Conservation (phyloP, 2,797 vertebrate genomes). For the Rhabdomys pumilio region DNA sequence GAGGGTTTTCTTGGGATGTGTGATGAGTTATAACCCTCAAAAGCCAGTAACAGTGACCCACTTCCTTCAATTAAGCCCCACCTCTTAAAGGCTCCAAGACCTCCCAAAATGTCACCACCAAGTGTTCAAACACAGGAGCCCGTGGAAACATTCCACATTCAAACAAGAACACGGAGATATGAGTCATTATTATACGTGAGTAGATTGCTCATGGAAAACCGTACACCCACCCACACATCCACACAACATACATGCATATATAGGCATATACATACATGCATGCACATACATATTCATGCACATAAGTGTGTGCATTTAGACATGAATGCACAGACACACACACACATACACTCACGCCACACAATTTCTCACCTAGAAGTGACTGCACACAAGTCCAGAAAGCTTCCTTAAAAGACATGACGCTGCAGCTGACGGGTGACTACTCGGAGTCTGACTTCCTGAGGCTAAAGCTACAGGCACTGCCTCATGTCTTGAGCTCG, state of each 20-base stretch:
- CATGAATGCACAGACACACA: too few relatives aligned
- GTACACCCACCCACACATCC: background rate
- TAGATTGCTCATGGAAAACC: background rate
- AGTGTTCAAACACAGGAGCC: background rate
- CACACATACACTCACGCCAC: too few relatives aligned
- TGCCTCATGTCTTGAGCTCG: accelerated
- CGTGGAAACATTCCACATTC: background rate
- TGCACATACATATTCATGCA: background rate
- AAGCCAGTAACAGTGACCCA: background rate
- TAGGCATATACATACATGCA: background rate
- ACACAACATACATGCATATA: background rate
- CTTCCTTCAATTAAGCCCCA: background rate
- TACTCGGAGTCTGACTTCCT: background rate
- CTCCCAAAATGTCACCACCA: background rate
- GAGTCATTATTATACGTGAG: background rate
- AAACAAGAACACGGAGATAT: background rate
- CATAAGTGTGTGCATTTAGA: too few relatives aligned
- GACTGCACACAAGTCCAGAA: background rate
- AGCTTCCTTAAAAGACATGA: accelerated
- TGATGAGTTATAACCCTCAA: too few relatives aligned
- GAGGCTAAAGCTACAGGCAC: background rate
- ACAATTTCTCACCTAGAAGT: background rate
- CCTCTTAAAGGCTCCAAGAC: background rate
- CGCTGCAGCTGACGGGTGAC: background rate
- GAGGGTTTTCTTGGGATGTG: background rate